Conservation (phyloP, 2,888 invertebrate species). For the Darwinula stevensoni region DNA sequence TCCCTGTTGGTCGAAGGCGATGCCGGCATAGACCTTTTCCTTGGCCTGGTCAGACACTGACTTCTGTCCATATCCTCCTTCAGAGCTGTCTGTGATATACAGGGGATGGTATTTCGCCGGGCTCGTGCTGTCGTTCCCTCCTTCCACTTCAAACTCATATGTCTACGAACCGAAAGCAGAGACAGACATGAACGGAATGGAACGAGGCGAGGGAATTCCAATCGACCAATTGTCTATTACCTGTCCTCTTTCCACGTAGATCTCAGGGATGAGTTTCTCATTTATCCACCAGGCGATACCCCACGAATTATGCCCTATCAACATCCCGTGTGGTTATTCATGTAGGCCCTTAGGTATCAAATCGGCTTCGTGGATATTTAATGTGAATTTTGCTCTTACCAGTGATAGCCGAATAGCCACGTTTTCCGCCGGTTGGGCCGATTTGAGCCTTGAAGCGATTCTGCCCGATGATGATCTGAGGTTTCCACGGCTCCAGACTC, state of each 20-base stretch:
- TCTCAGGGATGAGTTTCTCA: slow-evolving; percentile 15
- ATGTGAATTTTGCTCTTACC: slow-evolving; percentile 20
- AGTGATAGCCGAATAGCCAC: slow-evolving; percentile 50
- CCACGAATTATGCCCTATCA: slow-evolving; percentile 14
- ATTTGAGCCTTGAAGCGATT: slow-evolving; percentile 37
- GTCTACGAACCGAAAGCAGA: too few relatives aligned
- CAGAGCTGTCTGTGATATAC: slow-evolving; percentile 56
- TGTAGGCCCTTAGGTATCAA: too few relatives aligned
- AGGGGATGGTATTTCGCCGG: slow-evolving; percentile 68
- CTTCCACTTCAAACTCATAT: slow-evolving; percentile 15
- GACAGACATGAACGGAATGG: too few relatives aligned
- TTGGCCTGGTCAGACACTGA: slow-evolving; percentile 31
- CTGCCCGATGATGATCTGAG: slow-evolving; percentile 28
- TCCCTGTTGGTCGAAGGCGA: slow-evolving; percentile 38
- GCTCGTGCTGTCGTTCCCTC: slow-evolving; percentile 34
- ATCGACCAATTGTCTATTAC: too few relatives aligned
- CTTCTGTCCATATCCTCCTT: slow-evolving; percentile 61
- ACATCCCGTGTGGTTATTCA: background rate
- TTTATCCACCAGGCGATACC: slow-evolving; percentile 16
- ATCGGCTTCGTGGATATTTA: too few relatives aligned
- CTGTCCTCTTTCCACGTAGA: slow-evolving; percentile 14
- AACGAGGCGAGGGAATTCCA: too few relatives aligned
- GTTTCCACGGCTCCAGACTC: slow-evolving; percentile 31
- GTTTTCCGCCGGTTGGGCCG: slow-evolving; percentile 50
- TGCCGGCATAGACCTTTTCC: slow-evolving; percentile 49